These are phyloP conservation scores for Crossaster papposus DNA, from an alignment of 53 echinoderm and acorn worm genomes.

Conservation along the genomic window DNA sequence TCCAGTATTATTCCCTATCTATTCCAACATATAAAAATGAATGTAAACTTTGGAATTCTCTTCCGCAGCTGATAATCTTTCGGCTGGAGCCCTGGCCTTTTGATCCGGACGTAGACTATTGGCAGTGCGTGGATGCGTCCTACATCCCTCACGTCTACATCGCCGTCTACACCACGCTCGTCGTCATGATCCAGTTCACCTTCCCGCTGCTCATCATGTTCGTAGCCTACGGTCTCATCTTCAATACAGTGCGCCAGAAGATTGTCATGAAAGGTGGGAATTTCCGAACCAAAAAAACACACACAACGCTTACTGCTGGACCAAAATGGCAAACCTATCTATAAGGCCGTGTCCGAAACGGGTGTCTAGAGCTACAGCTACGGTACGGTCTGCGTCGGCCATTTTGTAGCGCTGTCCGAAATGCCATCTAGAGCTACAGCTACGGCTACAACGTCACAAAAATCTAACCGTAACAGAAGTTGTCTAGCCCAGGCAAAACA, in stretches of 20 bases:
- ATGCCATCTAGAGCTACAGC: no score
- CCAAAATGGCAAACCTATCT: not conserved
- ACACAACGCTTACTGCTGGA: no score
- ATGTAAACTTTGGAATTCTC: conserved; percentile 4
- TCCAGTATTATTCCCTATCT: no score
- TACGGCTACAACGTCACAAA: no score
- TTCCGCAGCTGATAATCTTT: conserved; percentile 59
- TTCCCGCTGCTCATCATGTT: conserved; percentile 78
- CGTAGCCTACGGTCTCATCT: conserved; percentile 81
- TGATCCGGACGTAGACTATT: conserved; percentile 39
- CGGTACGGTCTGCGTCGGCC: no score
- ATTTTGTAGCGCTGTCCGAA: no score
- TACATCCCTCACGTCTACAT: not conserved
- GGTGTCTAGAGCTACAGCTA: no score
- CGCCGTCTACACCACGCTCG: conserved; percentile 59
- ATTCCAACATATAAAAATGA: no score
- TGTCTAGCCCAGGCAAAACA: no score
- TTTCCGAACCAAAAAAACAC: not conserved
- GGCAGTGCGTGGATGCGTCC: conserved; percentile 41
- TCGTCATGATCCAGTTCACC: conserved; percentile 72
- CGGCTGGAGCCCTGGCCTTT: conserved; percentile 48
- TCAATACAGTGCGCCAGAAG: conserved; percentile 69
- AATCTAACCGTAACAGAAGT: no score
- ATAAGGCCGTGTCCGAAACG: no score
- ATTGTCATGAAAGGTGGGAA: conserved; percentile 44